Conservation (phyloP, 2,113 vertebrate species). For the Parus major region DNA sequence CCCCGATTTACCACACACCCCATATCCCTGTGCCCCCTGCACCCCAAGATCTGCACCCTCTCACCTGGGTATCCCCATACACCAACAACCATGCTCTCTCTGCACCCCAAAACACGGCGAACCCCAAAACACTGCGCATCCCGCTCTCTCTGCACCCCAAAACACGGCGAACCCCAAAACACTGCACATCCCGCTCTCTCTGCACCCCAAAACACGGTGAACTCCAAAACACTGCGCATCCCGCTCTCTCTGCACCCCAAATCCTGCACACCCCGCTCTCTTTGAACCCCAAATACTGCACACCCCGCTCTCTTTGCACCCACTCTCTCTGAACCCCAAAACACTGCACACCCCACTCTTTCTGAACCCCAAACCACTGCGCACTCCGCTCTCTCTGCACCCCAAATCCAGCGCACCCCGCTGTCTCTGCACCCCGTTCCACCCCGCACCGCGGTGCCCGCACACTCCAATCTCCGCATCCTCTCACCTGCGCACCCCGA, state of each 20-base stretch:
- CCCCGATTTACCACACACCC: not conserved
- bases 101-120: not conserved
- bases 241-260: accelerated
- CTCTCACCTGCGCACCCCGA: not conserved
- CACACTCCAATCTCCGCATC: not conserved
- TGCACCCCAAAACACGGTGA: not conserved
- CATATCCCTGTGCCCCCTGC: not conserved
- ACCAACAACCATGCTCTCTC: too few species aligned
- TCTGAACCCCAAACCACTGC: not conserved
- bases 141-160: too few species aligned
- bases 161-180: not conserved
- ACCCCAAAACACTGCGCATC: not conserved
- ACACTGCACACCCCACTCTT: too few species aligned
- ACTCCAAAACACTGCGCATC: not conserved
- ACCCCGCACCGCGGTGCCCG: not conserved
- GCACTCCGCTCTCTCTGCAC: accelerated
- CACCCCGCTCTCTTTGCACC: too few species aligned
- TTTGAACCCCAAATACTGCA: not conserved
- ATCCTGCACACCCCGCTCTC: not conserved
- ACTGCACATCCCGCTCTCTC: too few species aligned
- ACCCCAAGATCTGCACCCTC: not conserved
- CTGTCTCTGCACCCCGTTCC: not conserved
- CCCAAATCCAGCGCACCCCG: too few species aligned
- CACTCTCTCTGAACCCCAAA: not conserved
- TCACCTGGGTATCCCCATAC: accelerated